These are phyloP conservation scores for Montipora capitata DNA, from an alignment of 92 coral and sea anemone genomes.

Conservation along the genomic window DNA sequence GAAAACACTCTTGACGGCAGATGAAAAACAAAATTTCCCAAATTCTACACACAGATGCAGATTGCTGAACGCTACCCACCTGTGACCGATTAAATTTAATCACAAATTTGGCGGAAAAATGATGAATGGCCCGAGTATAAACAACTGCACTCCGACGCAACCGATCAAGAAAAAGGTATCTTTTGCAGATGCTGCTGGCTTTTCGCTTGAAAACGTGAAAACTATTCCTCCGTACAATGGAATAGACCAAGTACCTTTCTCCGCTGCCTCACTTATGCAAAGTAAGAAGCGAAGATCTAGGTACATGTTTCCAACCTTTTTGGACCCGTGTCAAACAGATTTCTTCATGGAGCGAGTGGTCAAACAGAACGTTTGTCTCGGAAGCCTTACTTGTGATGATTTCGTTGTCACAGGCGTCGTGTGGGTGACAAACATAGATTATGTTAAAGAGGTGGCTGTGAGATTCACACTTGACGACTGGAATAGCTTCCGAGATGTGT, in stretches of 20 bases:
- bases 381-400: conserved; percentile 60
- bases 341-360: conserved; percentile 43
- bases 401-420: conserved; percentile 67
- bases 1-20: not conserved
- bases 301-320: conserved; percentile 17
- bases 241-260: conserved; percentile 67
- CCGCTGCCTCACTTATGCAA: not conserved
- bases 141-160: conserved; percentile 8
- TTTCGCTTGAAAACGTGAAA: conserved; percentile 83
- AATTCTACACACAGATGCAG: too few species aligned
- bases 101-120: not conserved
- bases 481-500: conserved; percentile 73
- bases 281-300: not conserved
- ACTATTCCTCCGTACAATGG: conserved; percentile 78
- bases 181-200: conserved; percentile 92
- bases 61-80: not conserved
- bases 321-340: conserved; percentile 16
- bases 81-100: not conserved
- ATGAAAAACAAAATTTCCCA: conserved; percentile 11
- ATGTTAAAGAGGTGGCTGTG: conserved; percentile 76
- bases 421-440: conserved; percentile 82
- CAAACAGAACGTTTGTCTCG: conserved; percentile 76
- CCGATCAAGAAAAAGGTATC: conserved; percentile 80
- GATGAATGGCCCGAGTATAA: not conserved
- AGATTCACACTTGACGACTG: conserved; percentile 82